Conservation (phyloP, 2,113 vertebrate genomes). For the Calyptommatus sinebrachiatus region DNA sequence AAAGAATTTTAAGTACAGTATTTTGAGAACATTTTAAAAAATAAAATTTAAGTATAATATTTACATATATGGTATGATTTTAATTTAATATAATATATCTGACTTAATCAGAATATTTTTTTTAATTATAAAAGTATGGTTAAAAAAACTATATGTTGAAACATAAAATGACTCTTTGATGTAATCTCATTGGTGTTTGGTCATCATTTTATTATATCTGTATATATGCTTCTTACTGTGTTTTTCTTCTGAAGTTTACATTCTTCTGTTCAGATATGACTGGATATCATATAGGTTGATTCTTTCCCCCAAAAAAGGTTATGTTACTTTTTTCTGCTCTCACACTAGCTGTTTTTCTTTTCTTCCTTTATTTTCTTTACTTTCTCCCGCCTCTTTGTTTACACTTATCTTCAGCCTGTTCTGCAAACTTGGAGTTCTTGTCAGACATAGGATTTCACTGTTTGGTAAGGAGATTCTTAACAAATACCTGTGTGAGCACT, state of each 20-base stretch:
- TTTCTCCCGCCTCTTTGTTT: conserved; percentile 68
- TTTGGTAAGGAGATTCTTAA: conserved; percentile 93
- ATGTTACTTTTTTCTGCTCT: conserved; percentile 77
- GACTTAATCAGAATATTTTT: conserved; percentile 42
- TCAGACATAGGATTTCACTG: conserved; percentile 98
- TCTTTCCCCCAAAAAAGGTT: conserved; percentile 72
- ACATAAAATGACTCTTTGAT: conserved; percentile 47
- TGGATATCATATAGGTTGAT: conserved; percentile 22
- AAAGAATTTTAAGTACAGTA: no score
- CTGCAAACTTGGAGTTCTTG: conserved; percentile 99
- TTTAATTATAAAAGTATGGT: conserved; percentile 29
- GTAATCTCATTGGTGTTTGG: conserved; percentile 68
- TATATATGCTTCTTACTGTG: conserved; percentile 77
- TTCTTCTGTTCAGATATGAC: conserved; percentile 64
- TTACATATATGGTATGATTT: no score
- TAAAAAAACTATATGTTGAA: conserved; percentile 42
- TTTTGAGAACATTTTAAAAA: no score
- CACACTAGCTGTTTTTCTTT: conserved; percentile 76
- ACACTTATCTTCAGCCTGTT: conserved; percentile 90
- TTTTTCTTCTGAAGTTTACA: conserved; percentile 72
- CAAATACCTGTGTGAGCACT: conserved; percentile 70
- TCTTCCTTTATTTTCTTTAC: conserved; percentile 44
- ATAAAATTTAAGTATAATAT: no score
- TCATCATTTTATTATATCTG: conserved; percentile 63
- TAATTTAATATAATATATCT: background rate